Conservation (phyloP, 2,113 vertebrate species). For the Nesogale talazaci region DNA sequence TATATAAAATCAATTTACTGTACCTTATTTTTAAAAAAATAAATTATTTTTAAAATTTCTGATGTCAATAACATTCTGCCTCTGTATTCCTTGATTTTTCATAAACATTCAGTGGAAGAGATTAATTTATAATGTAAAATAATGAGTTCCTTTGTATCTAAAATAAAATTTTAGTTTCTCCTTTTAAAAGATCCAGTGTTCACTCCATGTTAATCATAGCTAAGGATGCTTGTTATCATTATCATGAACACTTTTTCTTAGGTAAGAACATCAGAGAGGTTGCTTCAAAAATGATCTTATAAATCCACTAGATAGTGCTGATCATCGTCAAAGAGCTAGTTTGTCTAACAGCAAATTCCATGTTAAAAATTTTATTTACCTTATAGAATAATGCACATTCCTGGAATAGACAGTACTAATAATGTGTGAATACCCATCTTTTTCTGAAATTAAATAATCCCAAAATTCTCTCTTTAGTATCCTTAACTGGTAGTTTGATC, state of each 20-base stretch:
- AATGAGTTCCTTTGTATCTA: neutral
- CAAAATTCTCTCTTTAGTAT: neutral
- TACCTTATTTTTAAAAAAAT: neutral
- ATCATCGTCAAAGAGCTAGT: neutral
- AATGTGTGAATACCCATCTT: neutral
- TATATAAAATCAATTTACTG: neutral
- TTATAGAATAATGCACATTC: neutral
- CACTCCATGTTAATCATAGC: neutral
- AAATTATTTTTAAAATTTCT: neutral
- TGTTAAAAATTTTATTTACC: neutral
- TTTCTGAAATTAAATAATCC: neutral
- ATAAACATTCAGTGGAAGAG: conserved; percentile 2
- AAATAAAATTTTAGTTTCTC: neutral
- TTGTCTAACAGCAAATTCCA: neutral
- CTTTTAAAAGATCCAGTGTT: too few relatives aligned
- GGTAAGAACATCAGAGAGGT: neutral
- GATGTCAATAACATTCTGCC: neutral
- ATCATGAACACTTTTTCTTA: neutral
- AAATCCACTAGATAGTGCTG: neutral
- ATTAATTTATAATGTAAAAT: neutral
- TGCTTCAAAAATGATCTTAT: neutral
- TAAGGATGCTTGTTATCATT: neutral
- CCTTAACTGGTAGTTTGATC: neutral
- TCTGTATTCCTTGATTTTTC: neutral
- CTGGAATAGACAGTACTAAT: neutral